phyloP scores from a whole-genome alignment of 2,113 vertebrate genomes.

The Zapornia atra region DNA sequence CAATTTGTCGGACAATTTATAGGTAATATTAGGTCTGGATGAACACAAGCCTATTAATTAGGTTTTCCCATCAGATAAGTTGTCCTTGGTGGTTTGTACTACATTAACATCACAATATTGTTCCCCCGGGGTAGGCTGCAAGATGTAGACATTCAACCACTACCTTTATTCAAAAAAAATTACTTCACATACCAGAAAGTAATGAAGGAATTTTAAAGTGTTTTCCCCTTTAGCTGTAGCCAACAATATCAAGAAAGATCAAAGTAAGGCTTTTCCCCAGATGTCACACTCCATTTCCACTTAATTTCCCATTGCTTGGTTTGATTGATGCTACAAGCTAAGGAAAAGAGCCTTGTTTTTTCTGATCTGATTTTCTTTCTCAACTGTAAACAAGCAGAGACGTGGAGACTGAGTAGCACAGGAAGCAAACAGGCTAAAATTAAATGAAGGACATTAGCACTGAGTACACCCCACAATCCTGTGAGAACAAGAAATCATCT shows the following conservation, averaged over 20 bases:
- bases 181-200: background rate
- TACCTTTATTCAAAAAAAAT: background rate
- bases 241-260: background rate
- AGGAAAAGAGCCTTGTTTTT: background rate
- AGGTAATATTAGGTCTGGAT: background rate
- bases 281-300: conserved; percentile 37
- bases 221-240: conserved; percentile 3
- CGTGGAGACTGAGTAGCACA: background rate
- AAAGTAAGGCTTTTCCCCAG: conserved; percentile 23
- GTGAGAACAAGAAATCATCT: background rate
- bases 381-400: background rate
- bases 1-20: background rate
- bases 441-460: background rate
- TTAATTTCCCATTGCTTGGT: conserved; percentile 20
- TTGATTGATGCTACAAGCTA: conserved; percentile 9
- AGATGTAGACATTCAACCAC: background rate
- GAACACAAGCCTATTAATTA: background rate
- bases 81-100: background rate
- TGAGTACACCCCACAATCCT: background rate
- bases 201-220: background rate
- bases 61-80: background rate
- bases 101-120: background rate
- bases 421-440: background rate
- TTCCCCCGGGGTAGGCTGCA: background rate
- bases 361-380: conserved; percentile 4